Evolutionary conservation across 2,888 invertebrate species (phyloP).

Genomic region (Odontothrips loti): DNA sequence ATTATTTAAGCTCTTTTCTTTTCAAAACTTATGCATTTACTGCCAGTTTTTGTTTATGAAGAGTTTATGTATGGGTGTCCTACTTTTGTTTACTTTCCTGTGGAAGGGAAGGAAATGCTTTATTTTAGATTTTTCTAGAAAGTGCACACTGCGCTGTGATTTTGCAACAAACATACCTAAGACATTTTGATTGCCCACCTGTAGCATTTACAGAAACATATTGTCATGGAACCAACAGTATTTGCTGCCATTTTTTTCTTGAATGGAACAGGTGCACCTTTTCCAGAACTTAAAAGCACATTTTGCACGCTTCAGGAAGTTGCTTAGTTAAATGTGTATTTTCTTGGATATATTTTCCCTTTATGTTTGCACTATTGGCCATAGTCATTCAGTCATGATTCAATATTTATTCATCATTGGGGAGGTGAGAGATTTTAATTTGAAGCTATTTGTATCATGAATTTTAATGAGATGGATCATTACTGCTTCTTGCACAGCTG

Average conservation of each 20-base stretch:
- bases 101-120: not conserved
- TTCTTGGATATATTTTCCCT: too few relatives aligned
- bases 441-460: too few relatives aligned
- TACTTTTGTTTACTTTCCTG: conserved; percentile 7
- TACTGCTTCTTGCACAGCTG: too few relatives aligned
- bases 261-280: not conserved
- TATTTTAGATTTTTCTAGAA: not conserved
- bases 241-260: not conserved
- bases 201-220: conserved; percentile 4
- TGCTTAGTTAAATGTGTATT: not conserved
- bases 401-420: too few relatives aligned
- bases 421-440: too few relatives aligned
- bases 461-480: too few relatives aligned
- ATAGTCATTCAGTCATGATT: too few relatives aligned
- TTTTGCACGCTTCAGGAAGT: not conserved
- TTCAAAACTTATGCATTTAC: conserved; percentile 10
- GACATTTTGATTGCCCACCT: conserved; percentile 6
- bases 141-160: conserved; percentile 22
- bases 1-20: conserved; percentile 18
- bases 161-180: conserved; percentile 26
- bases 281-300: not conserved
- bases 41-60: conserved; percentile 19
- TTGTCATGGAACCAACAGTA: not conserved
- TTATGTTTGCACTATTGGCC: too few relatives aligned
- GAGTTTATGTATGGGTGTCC: conserved; percentile 13